These are phyloP conservation scores for Hipposideros larvatus DNA, from an alignment of 2,797 vertebrate species.

Conservation along the genomic window DNA sequence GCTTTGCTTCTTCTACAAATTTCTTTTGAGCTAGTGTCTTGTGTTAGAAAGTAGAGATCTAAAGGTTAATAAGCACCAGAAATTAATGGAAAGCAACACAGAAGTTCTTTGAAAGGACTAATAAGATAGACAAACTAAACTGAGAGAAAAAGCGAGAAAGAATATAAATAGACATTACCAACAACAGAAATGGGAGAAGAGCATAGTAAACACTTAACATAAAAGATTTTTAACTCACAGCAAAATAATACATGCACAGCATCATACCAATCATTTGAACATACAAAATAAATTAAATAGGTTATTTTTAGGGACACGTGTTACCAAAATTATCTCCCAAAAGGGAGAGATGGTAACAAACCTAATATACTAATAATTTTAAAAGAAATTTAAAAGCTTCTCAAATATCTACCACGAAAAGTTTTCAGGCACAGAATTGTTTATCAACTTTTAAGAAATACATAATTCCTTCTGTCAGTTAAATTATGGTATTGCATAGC, in stretches of 20 bases:
- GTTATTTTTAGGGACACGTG: neutral
- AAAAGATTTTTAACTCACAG: neutral
- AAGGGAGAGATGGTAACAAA: neutral
- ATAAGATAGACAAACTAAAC: neutral
- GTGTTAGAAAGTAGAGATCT: neutral
- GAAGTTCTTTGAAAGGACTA: neutral
- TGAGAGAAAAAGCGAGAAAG: neutral
- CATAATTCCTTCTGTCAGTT: neutral
- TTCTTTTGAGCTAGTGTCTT: neutral
- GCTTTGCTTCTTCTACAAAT: neutral
- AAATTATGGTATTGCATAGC: neutral
- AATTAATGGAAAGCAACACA: slow-evolving; percentile 25
- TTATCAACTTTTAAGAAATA: neutral
- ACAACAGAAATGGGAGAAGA: neutral
- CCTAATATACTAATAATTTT: neutral
- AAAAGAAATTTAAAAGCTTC: slow-evolving; percentile 4
- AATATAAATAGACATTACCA: neutral
- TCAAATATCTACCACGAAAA: neutral
- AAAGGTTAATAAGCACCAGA: neutral
- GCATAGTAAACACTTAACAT: neutral
- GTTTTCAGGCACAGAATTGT: neutral
- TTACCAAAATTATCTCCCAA: slow-evolving; percentile 2
- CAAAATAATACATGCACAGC: neutral
- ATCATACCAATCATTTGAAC: neutral
- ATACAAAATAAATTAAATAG: neutral